phyloP scores from a whole-genome alignment of 2,888 invertebrate genomes.

The Orgyia antiqua region DNA sequence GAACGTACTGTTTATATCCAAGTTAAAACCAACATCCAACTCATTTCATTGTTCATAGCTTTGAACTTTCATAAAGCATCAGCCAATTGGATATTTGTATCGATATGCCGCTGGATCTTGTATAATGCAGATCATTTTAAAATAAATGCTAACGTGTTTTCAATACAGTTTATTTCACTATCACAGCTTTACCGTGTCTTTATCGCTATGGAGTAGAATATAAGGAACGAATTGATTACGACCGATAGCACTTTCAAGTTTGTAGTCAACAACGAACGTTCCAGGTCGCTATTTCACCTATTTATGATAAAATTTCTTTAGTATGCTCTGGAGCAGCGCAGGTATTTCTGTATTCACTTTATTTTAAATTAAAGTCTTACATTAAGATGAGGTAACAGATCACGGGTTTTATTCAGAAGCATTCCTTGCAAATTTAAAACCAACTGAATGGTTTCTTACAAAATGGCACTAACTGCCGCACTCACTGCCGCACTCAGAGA shows the following conservation, averaged over 20 bases:
- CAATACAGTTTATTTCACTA: constrained; percentile 28
- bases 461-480: too few species aligned
- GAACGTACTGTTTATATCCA: constrained; percentile 1
- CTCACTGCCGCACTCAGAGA: too few species aligned
- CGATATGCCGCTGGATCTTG: too few species aligned
- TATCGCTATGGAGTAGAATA: too few species aligned
- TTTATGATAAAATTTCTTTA: constrained; percentile 12
- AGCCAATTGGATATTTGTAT: constrained; percentile 16
- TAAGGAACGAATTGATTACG: constrained; percentile 24
- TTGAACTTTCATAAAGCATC: constrained; percentile 16
- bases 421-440: constrained; percentile 24
- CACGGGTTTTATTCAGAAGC: constrained; percentile 21
- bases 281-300: constrained; percentile 9
- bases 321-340: constrained; percentile 3
- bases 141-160: constrained; percentile 27
- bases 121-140: constrained; percentile 8
- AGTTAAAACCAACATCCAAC: constrained; percentile 9
- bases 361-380: constrained; percentile 27
- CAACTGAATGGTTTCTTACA: constrained; percentile 19
- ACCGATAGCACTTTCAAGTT: constrained; percentile 20
- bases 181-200: too few species aligned
- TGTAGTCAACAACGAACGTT: constrained; percentile 23
- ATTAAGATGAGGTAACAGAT: constrained; percentile 29
- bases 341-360: constrained; percentile 17
- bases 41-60: constrained; percentile 7